Evolutionary conservation across 2,113 vertebrate species (phyloP), one percentile per base, ranked within the genome.

Genomic region (Cheirogaleus medius): DNA sequence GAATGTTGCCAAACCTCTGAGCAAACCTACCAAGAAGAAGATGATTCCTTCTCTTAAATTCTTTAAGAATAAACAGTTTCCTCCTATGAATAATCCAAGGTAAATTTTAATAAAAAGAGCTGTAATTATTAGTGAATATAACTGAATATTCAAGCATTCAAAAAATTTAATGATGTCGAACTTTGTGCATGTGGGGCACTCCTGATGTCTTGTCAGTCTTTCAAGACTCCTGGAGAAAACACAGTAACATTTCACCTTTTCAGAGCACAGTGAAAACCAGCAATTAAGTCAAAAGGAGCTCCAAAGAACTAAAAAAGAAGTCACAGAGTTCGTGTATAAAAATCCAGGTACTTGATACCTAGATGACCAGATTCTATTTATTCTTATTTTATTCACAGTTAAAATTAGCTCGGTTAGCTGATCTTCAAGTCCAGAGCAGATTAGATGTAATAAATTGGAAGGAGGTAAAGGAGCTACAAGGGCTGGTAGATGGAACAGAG

Each of bases 131-230:
- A 80, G 10, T n/a, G 42, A 87, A 71, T 60, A 21, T 14, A 87
- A 54, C 15, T 60, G 91, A 68, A 60, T 47, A 69, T 18, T 54
- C 56, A 76, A 84, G 66, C 47, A 34, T 54, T 42, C 58, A 32
- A 66, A 77, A 77, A 63, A 87, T 56, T 83, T 90, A 87, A 87
- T 56, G 64, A 90, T 56, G 58, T 83, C 87, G 56, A 84, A 92
- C 84, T 96, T 56, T 42, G n/a, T 64, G 78, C 58, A 21, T 7
- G 17, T 49, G 42, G 20, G 32, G 54, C 54, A 49, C 25, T 56
- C 39, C 37, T 6, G 18, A 91, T 34, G 49, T 56, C 90, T 88
- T 95, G 83, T 44, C 92, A 69, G 60, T 85, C 78, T 88, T 93
- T 60, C 66, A 56, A 37, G 77, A 74, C 32, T 63, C 37, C 68